Conservation (phyloP, 2,113 vertebrate genomes). For the Hippocampus zosterae region DNA sequence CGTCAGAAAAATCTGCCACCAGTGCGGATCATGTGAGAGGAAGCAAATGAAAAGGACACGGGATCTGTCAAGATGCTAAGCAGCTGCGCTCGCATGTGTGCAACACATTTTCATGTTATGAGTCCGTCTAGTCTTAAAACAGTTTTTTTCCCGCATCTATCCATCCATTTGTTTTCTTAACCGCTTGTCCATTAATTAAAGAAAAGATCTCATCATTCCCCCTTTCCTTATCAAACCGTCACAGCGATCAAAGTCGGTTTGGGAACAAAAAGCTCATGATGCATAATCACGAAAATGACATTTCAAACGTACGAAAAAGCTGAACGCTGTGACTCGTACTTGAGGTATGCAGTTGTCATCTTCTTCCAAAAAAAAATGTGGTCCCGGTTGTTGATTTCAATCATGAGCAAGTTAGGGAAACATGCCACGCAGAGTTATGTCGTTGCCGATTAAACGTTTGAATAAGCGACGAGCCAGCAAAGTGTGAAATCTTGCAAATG, state of each 20-base stretch:
- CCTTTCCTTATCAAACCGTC: neutral
- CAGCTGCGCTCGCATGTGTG: constrained; percentile 65
- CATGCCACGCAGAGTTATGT: neutral
- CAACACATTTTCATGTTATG: constrained; percentile 59
- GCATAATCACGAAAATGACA: neutral
- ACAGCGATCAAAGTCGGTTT: neutral
- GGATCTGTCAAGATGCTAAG: constrained; percentile 42
- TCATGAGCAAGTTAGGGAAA: constrained; percentile 26
- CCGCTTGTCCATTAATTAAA: neutral
- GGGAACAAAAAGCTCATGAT: neutral
- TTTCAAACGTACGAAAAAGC: neutral
- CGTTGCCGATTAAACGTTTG: constrained; percentile 10
- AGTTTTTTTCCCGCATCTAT: constrained; percentile 22
- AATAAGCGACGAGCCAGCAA: neutral
- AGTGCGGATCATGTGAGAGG: constrained; percentile 31
- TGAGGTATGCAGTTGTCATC: neutral
- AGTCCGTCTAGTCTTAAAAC: constrained; percentile 34
- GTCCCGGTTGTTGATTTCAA: constrained; percentile 38
- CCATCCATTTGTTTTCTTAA: constrained; percentile 26
- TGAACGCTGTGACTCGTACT: neutral
- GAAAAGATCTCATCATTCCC: neutral
- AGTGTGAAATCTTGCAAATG: neutral
- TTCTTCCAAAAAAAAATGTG: neutral
- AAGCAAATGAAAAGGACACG: constrained; percentile 54
- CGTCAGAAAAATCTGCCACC: constrained; percentile 19